Evolutionary conservation across 1,140 invertebrate genomes (phyloP), one percentile per base, ranked within the genome.

Genomic region (Cyclargus thomasi): DNA sequence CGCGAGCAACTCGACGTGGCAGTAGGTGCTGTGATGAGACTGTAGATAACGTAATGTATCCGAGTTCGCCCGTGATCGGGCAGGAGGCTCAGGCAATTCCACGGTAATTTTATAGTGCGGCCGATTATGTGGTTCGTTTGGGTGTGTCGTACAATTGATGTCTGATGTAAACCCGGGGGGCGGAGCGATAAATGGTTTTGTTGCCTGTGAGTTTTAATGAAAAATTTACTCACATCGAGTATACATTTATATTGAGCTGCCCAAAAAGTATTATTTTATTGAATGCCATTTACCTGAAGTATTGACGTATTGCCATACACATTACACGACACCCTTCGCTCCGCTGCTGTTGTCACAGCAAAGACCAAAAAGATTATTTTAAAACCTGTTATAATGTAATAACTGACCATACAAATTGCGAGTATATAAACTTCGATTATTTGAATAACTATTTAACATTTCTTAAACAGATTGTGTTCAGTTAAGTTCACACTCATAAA

Each of bases 1-100:
- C 47, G 81, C 85, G 16, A 86, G 84, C 66, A 90, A 85, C 68
- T 71, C 79, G 14, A 84, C 85, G 55, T 90, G 87, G 87, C 87
- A 90, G 72, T 90, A 87, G 59, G 23, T 69, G 35, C 62, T 18
- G 53, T 35, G 64, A 35, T 63, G 39, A 57, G n/a, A 63, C 29
- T 70, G 66, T 65, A 74, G 65, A 62, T 67, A 70, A 70, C 62
- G 55, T 39, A 67, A 66, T 64, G 22, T 59, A 22, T 14, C 11
- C 14, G 14, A 14, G 39, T 47, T 47, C 1, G 29, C 23, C 65
- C 57, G 53, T 57, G 16, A 59, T 16, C 7, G 47, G 55, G 55
- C 55, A 11, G 20, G 55, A 11, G n/a, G 55, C 55, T 59, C 55
- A 7, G 55, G 55, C 21, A 21, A 47, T 47, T 11, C 20, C 55